phyloP scores from a whole-genome alignment of 2,113 vertebrate species.

The Campylorhamphus procurvoides region DNA sequence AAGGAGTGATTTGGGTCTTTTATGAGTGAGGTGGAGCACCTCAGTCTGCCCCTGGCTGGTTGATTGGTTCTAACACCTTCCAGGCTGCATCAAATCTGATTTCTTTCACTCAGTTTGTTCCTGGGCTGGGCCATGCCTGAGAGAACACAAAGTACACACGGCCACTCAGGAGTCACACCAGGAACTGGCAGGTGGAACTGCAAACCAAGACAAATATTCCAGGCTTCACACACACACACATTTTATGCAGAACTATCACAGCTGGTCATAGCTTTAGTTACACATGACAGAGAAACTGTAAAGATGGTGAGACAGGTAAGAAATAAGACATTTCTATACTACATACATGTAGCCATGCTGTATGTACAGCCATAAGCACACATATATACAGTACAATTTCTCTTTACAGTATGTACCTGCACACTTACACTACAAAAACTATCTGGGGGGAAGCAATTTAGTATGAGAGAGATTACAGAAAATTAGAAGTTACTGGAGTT shows the following conservation, averaged over 20 bases:
- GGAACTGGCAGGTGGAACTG: background rate
- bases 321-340: background rate
- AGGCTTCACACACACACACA: background rate
- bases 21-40: constrained; percentile 31
- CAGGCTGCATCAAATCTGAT: constrained; percentile 35
- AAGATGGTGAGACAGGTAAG: background rate
- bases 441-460: background rate
- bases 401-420: background rate
- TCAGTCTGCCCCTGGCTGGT: constrained; percentile 52
- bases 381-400: background rate
- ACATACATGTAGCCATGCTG: background rate
- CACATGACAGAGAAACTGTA: background rate
- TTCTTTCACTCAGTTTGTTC: background rate
- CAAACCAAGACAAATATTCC: background rate
- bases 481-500: background rate
- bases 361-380: background rate
- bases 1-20: constrained; percentile 12
- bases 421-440: background rate
- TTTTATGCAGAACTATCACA: background rate
- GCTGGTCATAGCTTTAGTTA: background rate
- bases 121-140: background rate
- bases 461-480: background rate
- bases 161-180: background rate
- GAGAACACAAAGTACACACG: background rate
- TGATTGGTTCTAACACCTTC: constrained; percentile 38